A percentile compares a stretch with the other conserved stretches of the same genome.
Conservation (phyloP, 2,797 vertebrate genomes). For the Channa striata region DNA sequence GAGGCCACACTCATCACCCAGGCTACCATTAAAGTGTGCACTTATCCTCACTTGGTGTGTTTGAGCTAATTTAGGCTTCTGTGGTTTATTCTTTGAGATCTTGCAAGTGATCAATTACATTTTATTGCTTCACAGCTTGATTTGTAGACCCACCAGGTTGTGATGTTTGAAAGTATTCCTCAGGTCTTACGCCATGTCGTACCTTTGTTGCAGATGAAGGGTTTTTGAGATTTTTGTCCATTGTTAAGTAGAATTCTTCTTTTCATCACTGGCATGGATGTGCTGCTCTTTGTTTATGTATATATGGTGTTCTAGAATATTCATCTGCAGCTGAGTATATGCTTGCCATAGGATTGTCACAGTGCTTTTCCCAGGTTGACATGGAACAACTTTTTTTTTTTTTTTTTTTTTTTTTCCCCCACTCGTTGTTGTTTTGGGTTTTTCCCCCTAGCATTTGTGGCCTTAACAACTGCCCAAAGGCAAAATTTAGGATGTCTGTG, state of each 20-base stretch:
- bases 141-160: conserved; percentile 52
- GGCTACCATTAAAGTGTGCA: conserved; percentile 88
- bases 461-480: conserved; percentile 71
- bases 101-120: conserved; percentile 78
- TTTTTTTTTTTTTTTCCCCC: too few species aligned
- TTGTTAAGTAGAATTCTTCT: conserved; percentile 44
- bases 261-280: conserved; percentile 60
- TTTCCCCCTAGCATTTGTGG: conserved; percentile 63
- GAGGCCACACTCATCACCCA: conserved; percentile 92
- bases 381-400: conserved; percentile 56
- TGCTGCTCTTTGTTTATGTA: conserved; percentile 62
- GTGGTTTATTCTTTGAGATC: conserved; percentile 65
- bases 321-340: conserved; percentile 43
- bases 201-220: conserved; percentile 69
- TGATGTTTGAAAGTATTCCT: conserved; percentile 73
- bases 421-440: too few species aligned
- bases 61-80: conserved; percentile 64
- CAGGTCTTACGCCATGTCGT: conserved; percentile 76
- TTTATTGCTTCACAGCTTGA: conserved; percentile 51
- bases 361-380: conserved; percentile 71
- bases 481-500: conserved; percentile 63
- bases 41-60: conserved; percentile 57
- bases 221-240: conserved; percentile 56
- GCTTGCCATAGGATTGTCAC: conserved; percentile 50
- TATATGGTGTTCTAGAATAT: conserved; percentile 42